Base-by-base conservation (phyloP, 2,113 vertebrate genomes). In the Pituophis catenifer region DNA sequence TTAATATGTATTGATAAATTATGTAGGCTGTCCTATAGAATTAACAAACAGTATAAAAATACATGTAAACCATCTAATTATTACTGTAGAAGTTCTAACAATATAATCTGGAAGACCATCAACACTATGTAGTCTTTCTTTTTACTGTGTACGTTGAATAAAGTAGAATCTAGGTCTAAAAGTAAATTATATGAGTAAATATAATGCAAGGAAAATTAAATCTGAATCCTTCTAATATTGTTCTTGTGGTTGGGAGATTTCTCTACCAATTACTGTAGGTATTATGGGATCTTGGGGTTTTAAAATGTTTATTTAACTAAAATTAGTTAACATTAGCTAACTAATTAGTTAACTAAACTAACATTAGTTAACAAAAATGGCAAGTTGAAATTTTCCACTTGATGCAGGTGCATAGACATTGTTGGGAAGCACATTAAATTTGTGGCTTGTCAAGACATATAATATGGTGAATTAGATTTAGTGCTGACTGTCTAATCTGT, bases 401-500 rank as follows among this genome's bases (percentile, higher is more conserved):
- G 92, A 50, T 94, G 21, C 44, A 94, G 17, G 65, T 29, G 75
- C 88, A 19, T 57, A 95, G 53, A 93, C 93, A 38, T 21, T 95
- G 92, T 92, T 95, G 94, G 93, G 96, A 97, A 97, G 96, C 96
- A 88, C 95, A 91, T 96, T 96, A 95, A 97, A 94, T 88, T 90
- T 62, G 88, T 89, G 94, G 93, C 92, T 96, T 95, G 89, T 87
- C 86, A 92, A 95, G 94, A 93, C 48, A 91, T 93, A 96, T 85
- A 94, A 86, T 91, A 87, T 88, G 94, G 94, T 96, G 93, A 94
- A 50, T 90, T n/a, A 89, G 26, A 21, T 94, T 92, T 94, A 90
- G 26, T 90, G 88, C 91, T 90, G 91, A 90, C 93, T 92, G 88
- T 50, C 50, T 86, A 70, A 55, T 95, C 91, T 55, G 53, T 90